Evolutionary conservation across 2,888 invertebrate species (phyloP), one percentile per base, ranked within the genome.

Genomic region (Xestia xanthographa): DNA sequence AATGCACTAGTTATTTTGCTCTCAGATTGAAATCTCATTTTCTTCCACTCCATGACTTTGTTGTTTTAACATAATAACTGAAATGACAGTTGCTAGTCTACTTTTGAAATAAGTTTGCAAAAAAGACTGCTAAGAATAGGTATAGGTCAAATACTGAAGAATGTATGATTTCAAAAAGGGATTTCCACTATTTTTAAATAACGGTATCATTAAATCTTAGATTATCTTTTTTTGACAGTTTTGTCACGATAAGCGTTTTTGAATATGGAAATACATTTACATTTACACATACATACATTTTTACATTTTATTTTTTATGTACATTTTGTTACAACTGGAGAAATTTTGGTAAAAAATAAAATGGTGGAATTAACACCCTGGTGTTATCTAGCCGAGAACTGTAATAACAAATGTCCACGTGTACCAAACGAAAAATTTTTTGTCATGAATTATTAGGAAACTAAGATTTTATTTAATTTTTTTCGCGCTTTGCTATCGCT

Each of bases 1-100:
- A 84, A 88, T 87, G 88, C 73, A 82, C 84, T 82, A 65, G 70
- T 77, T 85, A 79, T 77, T 84, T 66, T 74, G 70, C 53, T 84
- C 34, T 75, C 67, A 66, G 70, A 77, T 86, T 79, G 73, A 79
- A 87, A 87, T 72, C 81, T 79, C 67, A 81, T 87, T 86, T 80
- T 79, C 79, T 77, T 79, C 43, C 62, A 29, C 12, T 74, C 56
- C 50, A 73, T 84, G 45, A 75, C 66, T 83, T 86, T 48, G 48
- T 78, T 82, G 74, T 86, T 86, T 73, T 75, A 41, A 83, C 75
- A 83, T 83, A 71, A 67, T 71, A 85, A 65, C 41, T 66, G 38
- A n/a, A 81, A 67, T 68, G 60, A 68, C 56, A 66, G 66, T 73
- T 72, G 58, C 65, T 71, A 68, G 6, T 71, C 60, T 77, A 48